phyloP scores from a whole-genome alignment of 2,888 invertebrate species.

The Cactoblastis cactorum region DNA sequence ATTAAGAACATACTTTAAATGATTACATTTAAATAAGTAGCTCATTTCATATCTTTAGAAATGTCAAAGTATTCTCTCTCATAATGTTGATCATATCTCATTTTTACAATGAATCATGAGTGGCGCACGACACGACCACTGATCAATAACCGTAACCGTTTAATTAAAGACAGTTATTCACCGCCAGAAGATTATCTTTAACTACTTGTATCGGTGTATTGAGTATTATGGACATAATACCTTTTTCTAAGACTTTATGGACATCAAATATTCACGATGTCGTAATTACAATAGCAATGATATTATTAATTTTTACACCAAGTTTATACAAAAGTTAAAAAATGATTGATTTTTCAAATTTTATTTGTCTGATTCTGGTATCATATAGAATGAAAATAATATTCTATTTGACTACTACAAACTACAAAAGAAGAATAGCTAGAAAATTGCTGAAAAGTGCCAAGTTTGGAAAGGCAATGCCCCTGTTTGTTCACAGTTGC shows the following conservation, averaged over 20 bases:
- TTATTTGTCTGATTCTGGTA: too few species aligned
- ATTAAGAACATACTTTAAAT: too few species aligned
- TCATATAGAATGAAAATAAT: too few species aligned
- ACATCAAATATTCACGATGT: background rate
- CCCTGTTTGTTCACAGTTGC: background rate
- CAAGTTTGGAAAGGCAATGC: background rate
- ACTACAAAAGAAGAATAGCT: too few species aligned
- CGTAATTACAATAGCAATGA: background rate
- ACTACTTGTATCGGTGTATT: background rate
- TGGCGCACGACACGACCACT: background rate
- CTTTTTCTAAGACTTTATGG: background rate
- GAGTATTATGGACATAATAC: background rate
- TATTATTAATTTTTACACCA: background rate
- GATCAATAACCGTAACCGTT: slow-evolving; percentile 11
- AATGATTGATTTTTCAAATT: background rate
- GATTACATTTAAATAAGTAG: too few species aligned
- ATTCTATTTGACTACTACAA: too few species aligned
- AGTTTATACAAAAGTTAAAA: background rate
- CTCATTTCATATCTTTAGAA: background rate
- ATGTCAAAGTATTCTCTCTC: background rate
- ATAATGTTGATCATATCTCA: background rate
- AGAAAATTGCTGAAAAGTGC: background rate
- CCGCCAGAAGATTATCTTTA: slow-evolving; percentile 4
- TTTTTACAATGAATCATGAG: background rate
- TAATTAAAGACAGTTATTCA: slow-evolving; percentile 16